Evolutionary conservation across 37 sponge, comb jelly and placozoan genomes (phyloP), one percentile per base, ranked within the genome.

Genomic region (Mnemiopsis leidyi): DNA sequence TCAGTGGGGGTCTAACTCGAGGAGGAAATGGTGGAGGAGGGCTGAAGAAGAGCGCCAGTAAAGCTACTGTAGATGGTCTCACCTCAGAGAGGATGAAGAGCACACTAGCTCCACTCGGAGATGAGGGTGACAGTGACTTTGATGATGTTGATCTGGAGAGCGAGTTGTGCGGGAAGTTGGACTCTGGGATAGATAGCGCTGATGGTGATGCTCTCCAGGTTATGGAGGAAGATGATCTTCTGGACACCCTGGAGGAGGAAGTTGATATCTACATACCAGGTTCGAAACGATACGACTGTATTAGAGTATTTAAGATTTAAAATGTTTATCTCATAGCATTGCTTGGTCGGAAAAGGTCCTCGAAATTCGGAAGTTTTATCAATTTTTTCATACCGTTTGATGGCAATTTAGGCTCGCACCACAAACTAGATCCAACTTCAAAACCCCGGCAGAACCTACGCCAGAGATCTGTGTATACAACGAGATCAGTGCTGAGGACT

Each of bases 391-490:
- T n/a, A n/a, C n/a, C n/a, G n/a, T n/a, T n/a, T n/a, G n/a, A n/a
- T n/a, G n/a, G n/a, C n/a, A n/a, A n/a, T n/a, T n/a, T n/a, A n/a
- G n/a, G n/a, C n/a, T n/a, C n/a, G n/a, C n/a, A n/a, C n/a, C n/a
- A n/a, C n/a, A n/a, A n/a, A n/a, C n/a, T n/a, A n/a, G n/a, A n/a
- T n/a, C n/a, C n/a, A n/a, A n/a, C n/a, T n/a, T n/a, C n/a, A n/a
- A n/a, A n/a, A n/a, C n/a, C n/a, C n/a, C n/a, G n/a, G n/a, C 25
- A 77, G 79, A 77, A 18, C 79, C 79, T 20, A 32, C 26, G 9
- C 79, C 79, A 32, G 79, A 77, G 35, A 32, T 77, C 35, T 77
- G 79, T 32, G 79, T 77, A 3, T 77, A 77, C 36, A 77, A 77
- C 79, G 79, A 77, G 36, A 77, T 77, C 1, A 32, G 32, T 20